Evolutionary conservation across 30 jellyfish, hydroid and myxozoan species (phyloP).

Genomic region (Aurelia aurita): DNA sequence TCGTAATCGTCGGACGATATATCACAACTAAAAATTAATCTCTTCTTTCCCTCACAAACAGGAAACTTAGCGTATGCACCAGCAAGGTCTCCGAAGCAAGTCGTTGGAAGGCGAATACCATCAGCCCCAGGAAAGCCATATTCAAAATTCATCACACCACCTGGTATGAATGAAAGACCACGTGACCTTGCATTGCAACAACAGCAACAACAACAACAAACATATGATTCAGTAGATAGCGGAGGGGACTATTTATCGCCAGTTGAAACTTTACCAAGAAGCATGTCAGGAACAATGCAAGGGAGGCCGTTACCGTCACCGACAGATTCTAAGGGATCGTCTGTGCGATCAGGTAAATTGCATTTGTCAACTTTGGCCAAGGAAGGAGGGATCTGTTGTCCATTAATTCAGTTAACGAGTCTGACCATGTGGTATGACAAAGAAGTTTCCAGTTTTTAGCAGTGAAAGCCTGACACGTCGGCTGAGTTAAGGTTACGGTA

Average conservation of each 20-base stretch:
- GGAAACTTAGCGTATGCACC: slow-evolving; percentile 54
- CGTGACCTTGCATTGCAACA: slow-evolving; percentile 14
- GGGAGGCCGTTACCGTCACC: slow-evolving; percentile 68
- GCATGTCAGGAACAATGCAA: slow-evolving; percentile 22
- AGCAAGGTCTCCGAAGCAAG: slow-evolving; percentile 33
- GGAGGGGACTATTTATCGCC: slow-evolving; percentile 52
- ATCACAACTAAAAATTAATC: too few species aligned
- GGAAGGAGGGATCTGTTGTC: too few species aligned
- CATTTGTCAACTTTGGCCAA: too few species aligned
- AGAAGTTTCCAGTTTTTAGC: too few species aligned
- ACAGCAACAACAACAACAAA: slow-evolving; percentile 14
- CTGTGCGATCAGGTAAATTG: not conserved
- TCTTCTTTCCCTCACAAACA: not conserved
- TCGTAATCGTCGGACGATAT: too few species aligned
- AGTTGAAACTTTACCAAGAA: slow-evolving; percentile 18
- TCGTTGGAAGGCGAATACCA: slow-evolving; percentile 50
- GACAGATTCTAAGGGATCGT: slow-evolving; percentile 23
- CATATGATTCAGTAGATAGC: slow-evolving; percentile 9
- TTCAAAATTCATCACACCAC: slow-evolving; percentile 37
- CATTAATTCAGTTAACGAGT: too few species aligned
- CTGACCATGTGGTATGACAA: too few species aligned
- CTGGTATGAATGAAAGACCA: slow-evolving; percentile 40
- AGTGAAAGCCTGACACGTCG: too few species aligned
- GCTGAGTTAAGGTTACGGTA: too few species aligned
- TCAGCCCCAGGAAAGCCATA: slow-evolving; percentile 49